Evolutionary conservation across 2,888 invertebrate species (phyloP).

Genomic region (Dynastes hyllus): DNA sequence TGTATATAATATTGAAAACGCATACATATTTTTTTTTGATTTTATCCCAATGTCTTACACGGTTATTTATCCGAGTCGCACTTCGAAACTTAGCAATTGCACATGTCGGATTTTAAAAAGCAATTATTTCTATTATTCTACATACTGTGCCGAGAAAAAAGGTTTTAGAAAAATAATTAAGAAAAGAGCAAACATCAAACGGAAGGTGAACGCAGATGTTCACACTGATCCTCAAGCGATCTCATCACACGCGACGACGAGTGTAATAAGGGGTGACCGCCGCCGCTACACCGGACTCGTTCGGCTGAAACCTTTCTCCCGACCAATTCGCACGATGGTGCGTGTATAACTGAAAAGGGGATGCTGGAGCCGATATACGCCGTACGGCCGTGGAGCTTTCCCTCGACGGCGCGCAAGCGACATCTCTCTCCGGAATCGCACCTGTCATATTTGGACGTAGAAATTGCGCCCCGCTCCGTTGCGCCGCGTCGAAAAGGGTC

Average conservation of each 20-base stretch:
- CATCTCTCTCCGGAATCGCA: constrained; percentile 41
- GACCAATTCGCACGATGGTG: constrained; percentile 38
- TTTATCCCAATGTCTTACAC: neutral
- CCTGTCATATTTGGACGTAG: constrained; percentile 44
- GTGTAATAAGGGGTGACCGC: neutral
- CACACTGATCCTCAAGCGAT: neutral
- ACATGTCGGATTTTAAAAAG: neutral
- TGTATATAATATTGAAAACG: neutral
- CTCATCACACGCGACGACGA: constrained; percentile 8
- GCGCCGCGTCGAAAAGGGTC: neutral
- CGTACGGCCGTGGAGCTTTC: constrained; percentile 29
- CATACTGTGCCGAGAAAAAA: neutral
- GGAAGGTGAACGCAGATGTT: neutral
- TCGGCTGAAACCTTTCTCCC: constrained; percentile 8
- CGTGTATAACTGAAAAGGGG: constrained; percentile 43
- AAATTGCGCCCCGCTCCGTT: constrained; percentile 3
- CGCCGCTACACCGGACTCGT: constrained; percentile 6
- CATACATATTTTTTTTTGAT: neutral
- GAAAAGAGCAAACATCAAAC: constrained; percentile 1
- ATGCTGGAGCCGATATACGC: constrained; percentile 23
- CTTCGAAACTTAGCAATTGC: neutral
- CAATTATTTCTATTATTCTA: neutral
- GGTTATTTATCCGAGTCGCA: neutral
- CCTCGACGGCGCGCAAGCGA: constrained; percentile 36
- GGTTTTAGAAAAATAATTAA: neutral